phyloP scores from a whole-genome alignment of 2,113 vertebrate genomes.

The Corvus cornix region DNA sequence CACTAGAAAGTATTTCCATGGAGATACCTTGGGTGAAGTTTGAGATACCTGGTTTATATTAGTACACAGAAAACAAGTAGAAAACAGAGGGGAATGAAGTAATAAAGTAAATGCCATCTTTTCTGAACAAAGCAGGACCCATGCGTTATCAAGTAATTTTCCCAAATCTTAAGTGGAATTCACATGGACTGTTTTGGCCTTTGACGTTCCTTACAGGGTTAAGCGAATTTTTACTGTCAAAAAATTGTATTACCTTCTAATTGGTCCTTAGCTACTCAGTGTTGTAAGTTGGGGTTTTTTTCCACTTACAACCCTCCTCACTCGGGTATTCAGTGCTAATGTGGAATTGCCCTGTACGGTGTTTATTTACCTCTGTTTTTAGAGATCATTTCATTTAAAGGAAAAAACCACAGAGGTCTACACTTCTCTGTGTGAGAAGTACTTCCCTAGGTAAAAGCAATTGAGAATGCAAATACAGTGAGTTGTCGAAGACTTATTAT shows the following conservation, averaged over 20 bases:
- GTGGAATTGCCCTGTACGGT: neutral
- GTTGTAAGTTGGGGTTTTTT: fast-evolving
- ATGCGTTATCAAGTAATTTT: neutral
- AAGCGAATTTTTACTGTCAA: neutral
- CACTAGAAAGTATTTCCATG: neutral
- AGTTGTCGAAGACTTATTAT: neutral
- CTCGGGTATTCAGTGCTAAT: neutral
- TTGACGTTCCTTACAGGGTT: neutral
- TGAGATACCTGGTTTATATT: neutral
- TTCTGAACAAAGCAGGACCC: neutral
- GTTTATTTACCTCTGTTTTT: neutral
- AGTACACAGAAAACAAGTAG: neutral
- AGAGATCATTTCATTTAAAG: neutral
- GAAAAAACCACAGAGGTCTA: neutral
- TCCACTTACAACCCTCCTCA: neutral
- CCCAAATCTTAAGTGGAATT: neutral
- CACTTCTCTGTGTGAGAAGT: neutral
- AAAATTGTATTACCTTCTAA: neutral
- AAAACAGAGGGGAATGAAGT: neutral
- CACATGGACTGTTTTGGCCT: neutral
- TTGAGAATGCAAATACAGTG: neutral
- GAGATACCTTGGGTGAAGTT: neutral
- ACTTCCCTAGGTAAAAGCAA: neutral
- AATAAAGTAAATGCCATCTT: neutral
- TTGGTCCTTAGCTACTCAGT: neutral